These are phyloP conservation scores for Calliphora vicina DNA, from an alignment of 1,140 invertebrate genomes.

Conservation along the genomic window DNA sequence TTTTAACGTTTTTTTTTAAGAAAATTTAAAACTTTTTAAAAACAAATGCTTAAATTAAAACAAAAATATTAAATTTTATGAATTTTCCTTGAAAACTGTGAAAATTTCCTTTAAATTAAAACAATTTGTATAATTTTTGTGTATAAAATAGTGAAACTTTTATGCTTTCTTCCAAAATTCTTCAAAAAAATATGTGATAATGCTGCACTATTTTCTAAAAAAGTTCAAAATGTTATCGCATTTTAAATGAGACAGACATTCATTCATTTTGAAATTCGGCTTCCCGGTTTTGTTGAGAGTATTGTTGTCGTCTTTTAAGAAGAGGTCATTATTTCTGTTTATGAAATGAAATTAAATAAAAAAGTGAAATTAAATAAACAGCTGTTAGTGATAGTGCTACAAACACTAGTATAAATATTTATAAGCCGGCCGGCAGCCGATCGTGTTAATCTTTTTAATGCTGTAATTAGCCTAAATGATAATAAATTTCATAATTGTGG, in stretches of 20 bases:
- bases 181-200: slow-evolving; percentile 1
- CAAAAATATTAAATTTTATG: background rate
- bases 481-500: background rate
- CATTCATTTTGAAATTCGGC: slow-evolving; percentile 7
- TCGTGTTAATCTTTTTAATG: background rate
- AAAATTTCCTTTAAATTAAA: background rate
- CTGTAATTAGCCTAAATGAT: background rate
- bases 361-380: slow-evolving; percentile 17
- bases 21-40: background rate
- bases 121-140: background rate
- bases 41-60: background rate
- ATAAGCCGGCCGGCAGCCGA: background rate
- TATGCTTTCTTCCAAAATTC: background rate
- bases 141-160: background rate
- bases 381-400: background rate
- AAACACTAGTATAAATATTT: background rate
- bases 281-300: background rate
- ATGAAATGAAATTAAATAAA: background rate
- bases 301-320: background rate
- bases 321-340: background rate
- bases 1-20: background rate
- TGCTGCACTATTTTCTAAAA: slow-evolving; percentile 14
- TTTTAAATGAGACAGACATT: background rate
- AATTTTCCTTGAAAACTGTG: background rate
- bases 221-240: slow-evolving; percentile 16